Evolutionary conservation across 2,797 vertebrate genomes (phyloP), one percentile per base, ranked within the genome.

Genomic region (Microctenopoma steveboyesi): DNA sequence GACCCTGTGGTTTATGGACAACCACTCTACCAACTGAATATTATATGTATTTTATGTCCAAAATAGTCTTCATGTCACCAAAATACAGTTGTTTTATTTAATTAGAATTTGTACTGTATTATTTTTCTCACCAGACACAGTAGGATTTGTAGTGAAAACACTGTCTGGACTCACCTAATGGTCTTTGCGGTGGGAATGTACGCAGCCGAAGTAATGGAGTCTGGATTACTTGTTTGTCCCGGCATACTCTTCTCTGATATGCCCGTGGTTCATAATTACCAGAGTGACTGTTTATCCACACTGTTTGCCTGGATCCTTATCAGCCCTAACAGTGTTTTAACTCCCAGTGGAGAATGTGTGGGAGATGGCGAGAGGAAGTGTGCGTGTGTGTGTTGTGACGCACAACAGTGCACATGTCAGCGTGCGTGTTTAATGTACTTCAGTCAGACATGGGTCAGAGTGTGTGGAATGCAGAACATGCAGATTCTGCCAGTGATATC

Each of bases 271-370:
- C 89, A 88, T 90, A 92, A 92, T 92, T 90, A 89, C 89, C 78
- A 88, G 74, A 80, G 74, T 77, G 85, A 86, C 85, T 90, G 90
- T 93, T 93, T 91, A 92, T 90, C 89, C 81, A 85, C 80, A 81
- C 57, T 91, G 88, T 93, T 93, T 91, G 88, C 89, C 79, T 84
- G 85, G 90, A 92, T 91, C 84, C 87, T 92, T 92, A 93, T 93
- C 92, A 85, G 90, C 87, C 86, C 73, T 86, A 87, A 90, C 81
- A 85, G 86, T 88, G 89, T 88, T 91, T 91, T 88, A 89, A 91
- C 88, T 89, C 86, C 86, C 88, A 78, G 81, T 77, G 81, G 88
- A 90, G 88, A 93, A 91, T 91, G 89, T 88, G 87, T 87, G 86
- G 88, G 90, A 91, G 91, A 91, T 72, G 79, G 80, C 16, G 53